These are phyloP conservation scores for Leptobrachium ailaonicum DNA, from an alignment of 2,113 vertebrate species.

Conservation along the genomic window DNA sequence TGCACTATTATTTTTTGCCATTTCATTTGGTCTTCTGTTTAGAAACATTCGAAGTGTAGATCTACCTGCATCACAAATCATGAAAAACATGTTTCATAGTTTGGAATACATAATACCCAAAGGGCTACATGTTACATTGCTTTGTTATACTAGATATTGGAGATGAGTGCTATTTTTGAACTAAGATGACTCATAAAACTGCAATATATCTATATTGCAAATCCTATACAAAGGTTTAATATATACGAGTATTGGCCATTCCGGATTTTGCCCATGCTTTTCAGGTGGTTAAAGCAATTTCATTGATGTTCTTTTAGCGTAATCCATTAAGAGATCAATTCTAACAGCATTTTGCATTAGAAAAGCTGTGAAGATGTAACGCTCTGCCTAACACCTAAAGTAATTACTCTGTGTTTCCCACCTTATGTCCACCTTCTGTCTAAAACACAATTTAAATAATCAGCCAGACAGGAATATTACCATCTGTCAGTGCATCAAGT, in stretches of 20 bases:
- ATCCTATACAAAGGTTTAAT: neutral
- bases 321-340: slow-evolving; percentile 43
- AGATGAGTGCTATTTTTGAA: too few species aligned
- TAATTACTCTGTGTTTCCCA: slow-evolving; percentile 10
- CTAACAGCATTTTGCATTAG: slow-evolving; percentile 27
- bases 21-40: too few species aligned
- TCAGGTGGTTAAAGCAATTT: neutral
- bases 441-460: neutral
- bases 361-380: slow-evolving; percentile 36
- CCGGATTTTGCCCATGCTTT: neutral
- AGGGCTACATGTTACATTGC: too few species aligned
- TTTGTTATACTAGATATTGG: too few species aligned
- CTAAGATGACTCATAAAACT: too few species aligned
- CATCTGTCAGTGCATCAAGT: neutral
- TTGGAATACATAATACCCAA: too few species aligned
- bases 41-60: too few species aligned
- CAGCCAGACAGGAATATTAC: neutral
- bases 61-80: too few species aligned
- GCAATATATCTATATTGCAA: too few species aligned
- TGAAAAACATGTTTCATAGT: too few species aligned
- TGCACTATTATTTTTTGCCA: too few species aligned
- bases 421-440: neutral
- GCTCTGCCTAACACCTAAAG: slow-evolving; percentile 22
- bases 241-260: neutral
- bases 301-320: slow-evolving; percentile 30